Evolutionary conservation across 2,113 vertebrate genomes (phyloP), one percentile per base, ranked within the genome.

Genomic region (Gallinago media): DNA sequence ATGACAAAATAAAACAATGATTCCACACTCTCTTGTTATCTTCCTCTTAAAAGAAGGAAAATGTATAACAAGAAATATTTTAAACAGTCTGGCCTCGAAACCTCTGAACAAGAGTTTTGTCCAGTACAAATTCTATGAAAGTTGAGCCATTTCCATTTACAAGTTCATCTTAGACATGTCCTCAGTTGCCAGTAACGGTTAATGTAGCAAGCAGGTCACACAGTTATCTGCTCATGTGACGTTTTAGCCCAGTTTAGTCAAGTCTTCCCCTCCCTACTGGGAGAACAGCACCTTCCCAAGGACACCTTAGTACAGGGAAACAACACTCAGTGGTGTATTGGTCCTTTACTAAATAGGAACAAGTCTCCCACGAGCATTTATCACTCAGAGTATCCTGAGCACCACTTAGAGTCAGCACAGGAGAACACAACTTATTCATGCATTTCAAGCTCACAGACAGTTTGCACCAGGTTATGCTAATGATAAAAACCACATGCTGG

Each of bases 181-280:
- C 34, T 49, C 19, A 15, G 12, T 10, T 42, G 36, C 4, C 21
- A 40, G 7, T 7, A 31, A 32, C 20, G 14, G 27, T 9, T 10
- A 70, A 18, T 3, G 9, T 7, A 29, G 10, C 9, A 18, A 50
- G 12, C 0, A 1, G 50, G 46, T 47, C 11, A 23, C 58, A 25
- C 3, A 0, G 10, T 26, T 75, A 29, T 46, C 23, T 19, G 10
- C 13, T 40, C 20, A 31, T 0, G 1, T 7, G 14, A 75, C 6
- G 3, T 14, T 65, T 79, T 59, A 31, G n/a, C 42, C n/a, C 62
- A 36, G 14, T 55, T 80, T 22, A 21, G 4, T 34, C 46, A 76
- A 40, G 65, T 44, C 34, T 46, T 50, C 32, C 29, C 11, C 12
- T 58, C 56, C 1, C 0, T 22, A 23, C 5, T n/a, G 26, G 50